These are phyloP conservation scores for Platorchestia sp. DNA, from an alignment of 1,140 invertebrate species.

Conservation along the genomic window DNA sequence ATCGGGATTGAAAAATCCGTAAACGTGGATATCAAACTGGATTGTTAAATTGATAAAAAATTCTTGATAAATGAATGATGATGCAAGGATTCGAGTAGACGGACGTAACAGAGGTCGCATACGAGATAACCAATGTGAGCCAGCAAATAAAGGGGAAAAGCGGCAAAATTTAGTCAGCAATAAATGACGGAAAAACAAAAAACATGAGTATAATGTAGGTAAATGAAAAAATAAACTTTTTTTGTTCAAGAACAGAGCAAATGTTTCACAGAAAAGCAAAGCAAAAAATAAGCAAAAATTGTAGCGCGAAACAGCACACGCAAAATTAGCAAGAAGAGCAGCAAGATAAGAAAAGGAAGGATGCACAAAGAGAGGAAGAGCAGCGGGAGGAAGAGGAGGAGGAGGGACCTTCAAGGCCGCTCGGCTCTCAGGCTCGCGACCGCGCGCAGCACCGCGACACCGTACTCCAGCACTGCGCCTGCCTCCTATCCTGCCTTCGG, in stretches of 20 bases:
- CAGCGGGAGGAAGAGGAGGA: not conserved
- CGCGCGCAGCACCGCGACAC: not conserved
- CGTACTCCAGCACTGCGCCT: not conserved
- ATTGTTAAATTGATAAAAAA: not conserved
- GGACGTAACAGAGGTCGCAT: not conserved
- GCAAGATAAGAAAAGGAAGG: not conserved
- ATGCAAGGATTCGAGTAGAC: not conserved
- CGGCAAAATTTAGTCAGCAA: no score
- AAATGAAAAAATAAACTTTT: no score
- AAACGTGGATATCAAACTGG: not conserved
- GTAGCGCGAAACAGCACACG: not conserved
- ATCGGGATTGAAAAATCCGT: not conserved
- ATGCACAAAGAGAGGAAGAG: slow-evolving; percentile 54
- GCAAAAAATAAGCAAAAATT: not conserved
- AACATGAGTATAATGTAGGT: no score
- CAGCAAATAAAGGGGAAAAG: not conserved
- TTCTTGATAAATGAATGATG: not conserved
- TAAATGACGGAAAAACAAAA: no score
- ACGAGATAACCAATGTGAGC: not conserved
- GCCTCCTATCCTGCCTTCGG: not conserved
- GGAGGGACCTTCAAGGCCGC: not conserved
- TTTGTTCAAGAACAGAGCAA: not conserved
- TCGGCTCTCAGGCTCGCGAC: not conserved
- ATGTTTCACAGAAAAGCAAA: not conserved
- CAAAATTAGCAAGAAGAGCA: not conserved